These are phyloP conservation scores for Elaphurus davidianus DNA, from an alignment of 2,113 vertebrate genomes.

Conservation along the genomic window DNA sequence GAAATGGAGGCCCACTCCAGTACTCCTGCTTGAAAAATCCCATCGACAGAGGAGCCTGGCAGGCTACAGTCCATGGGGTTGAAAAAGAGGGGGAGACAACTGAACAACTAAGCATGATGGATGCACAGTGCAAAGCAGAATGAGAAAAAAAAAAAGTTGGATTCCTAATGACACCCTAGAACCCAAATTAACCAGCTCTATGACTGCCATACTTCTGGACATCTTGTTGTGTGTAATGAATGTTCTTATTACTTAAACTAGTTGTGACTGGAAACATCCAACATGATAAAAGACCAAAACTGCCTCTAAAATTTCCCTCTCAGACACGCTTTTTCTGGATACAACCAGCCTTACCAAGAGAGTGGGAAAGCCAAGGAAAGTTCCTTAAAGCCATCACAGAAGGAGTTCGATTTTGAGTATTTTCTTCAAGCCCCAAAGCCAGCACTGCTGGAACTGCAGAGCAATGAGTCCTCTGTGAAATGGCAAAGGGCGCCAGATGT, in stretches of 20 bases:
- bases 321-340: neutral
- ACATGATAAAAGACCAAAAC: neutral
- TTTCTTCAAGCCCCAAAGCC: neutral
- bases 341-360: neutral
- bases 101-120: neutral
- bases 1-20: neutral
- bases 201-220: neutral
- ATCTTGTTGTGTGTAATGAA: neutral
- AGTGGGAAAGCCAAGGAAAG: neutral
- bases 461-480: neutral
- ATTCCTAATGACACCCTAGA: neutral
- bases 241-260: neutral
- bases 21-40: neutral
- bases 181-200: neutral
- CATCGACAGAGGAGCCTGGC: neutral
- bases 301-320: neutral
- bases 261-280: neutral
- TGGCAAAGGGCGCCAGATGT: neutral
- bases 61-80: neutral
- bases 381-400: neutral
- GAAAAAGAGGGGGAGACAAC: neutral
- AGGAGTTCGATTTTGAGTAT: neutral
- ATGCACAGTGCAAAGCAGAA: neutral
- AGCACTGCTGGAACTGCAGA: neutral
- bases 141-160: neutral